Base-by-base conservation (phyloP, 2,113 vertebrate species). In the Isichthys henryi region DNA sequence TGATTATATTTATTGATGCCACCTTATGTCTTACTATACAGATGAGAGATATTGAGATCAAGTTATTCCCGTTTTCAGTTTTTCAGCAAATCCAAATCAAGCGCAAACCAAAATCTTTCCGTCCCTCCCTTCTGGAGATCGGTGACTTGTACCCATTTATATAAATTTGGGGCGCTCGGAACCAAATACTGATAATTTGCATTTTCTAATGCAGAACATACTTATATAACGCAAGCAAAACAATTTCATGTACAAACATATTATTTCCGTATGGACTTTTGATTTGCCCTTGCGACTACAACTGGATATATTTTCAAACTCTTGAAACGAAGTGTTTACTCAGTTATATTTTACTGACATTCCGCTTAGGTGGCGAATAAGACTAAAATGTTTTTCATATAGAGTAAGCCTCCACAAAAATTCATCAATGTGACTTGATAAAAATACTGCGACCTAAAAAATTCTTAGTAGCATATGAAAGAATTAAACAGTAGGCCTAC, bases 1-100 rank as follows among this genome's bases (percentile, higher is more conserved):
- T 92, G 87, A 90, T 91, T 91, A 90, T 82, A 88, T 50, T 83
- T 82, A 83, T 90, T 90, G 90, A 88, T 90, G 86, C 46, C 88
- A 80, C 91, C 88, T 58, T 90, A 90, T 92, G 92, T 90, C 86
- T 39, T 43, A 52, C 66, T 48, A 66, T 66, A 85, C 48, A 66
- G 88, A 84, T 83, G 62, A 62, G 70, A 46, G 27, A 53, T 39
- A 39, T 46, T 89, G 80, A 89, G 53, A 85, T 31, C 62, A 84
- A 52, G 48, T 74, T 70, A 13, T 35, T 88, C 85, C 35, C 50
- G 17, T 84, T 27, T 70, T 53, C 62, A 19, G 27, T 77, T 21
- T 39, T 56, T 27, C 43, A 23, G 62, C 3, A 77, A 88, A 88
- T 89, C 77, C 15, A 77, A 6, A 70, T 74, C 45, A 23, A 45